These are phyloP conservation scores for Okapia johnstoni DNA, from an alignment of 2,113 vertebrate genomes.

Conservation along the genomic window DNA sequence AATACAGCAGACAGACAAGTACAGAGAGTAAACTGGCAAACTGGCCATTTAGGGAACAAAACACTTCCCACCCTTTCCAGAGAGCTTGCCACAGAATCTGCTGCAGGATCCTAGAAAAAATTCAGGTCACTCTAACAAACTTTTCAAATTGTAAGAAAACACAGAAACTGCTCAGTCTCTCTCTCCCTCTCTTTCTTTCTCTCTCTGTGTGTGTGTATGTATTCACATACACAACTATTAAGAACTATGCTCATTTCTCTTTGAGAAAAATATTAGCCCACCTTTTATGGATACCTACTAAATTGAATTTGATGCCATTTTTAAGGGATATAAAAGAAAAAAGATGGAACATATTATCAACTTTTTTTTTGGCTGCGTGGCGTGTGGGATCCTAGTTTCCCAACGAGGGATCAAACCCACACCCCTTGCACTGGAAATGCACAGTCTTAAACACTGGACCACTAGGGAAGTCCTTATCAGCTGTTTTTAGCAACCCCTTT, in stretches of 20 bases:
- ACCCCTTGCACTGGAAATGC: background rate
- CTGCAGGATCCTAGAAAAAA: background rate
- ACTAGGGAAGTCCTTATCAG: background rate
- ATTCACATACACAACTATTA: background rate
- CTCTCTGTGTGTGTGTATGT: background rate
- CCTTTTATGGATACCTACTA: background rate
- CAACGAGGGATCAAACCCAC: background rate
- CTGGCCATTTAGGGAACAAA: background rate
- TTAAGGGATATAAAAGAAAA: background rate
- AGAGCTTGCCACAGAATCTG: background rate
- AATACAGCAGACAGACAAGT: constrained; percentile 30
- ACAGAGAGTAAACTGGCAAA: background rate
- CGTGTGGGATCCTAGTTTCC: background rate
- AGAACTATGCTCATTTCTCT: background rate
- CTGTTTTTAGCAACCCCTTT: background rate
- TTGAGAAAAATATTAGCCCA: background rate
- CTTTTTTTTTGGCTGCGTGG: background rate
- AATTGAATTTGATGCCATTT: background rate
- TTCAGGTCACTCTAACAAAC: background rate
- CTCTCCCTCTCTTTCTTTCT: background rate
- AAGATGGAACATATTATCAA: background rate
- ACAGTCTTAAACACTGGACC: background rate
- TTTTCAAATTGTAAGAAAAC: background rate
- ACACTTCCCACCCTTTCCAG: background rate
- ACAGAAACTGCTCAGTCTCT: background rate